Evolutionary conservation across 2,888 invertebrate species (phyloP), one percentile per base, ranked within the genome.

Genomic region (Pollenia amentaria): DNA sequence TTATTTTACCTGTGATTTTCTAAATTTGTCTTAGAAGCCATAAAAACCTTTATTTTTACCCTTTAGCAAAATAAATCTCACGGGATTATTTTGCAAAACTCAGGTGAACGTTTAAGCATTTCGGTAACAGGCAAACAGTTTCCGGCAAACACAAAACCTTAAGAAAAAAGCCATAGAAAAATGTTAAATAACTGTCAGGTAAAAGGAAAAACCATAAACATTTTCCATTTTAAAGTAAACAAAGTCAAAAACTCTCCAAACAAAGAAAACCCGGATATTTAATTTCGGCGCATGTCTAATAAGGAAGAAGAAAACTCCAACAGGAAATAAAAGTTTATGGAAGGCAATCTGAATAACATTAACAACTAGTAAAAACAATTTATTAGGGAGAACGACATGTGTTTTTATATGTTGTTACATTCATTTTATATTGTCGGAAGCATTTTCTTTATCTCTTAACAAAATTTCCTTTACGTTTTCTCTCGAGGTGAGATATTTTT

Each of bases 91-190:
- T 81, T 48, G 46, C n/a, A 73, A 64, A 73, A 44, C 81, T 62
- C 79, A 75, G 67, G 75, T 69, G 51, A 69, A 82, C 60, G 42
- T 60, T 60, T 16, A 69, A 60, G 69, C n/a, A 69, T 82, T 82
- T 69, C 60, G 11, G 14, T 51, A 82, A 60, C 53, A 72, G 72
- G 80, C 7, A 14, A 46, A 8, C 80, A 80, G 80, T 18, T 14
- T 11, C 14, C 38, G 18, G 14, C 29, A 44, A 38, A 18, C 29
- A 46, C 14, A 18, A 78, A 16, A 48, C 14, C 2, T 46, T 29
- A 29, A 29, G 29, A n/a, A n/a, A n/a, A n/a, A n/a, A n/a, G n/a
- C n/a, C n/a, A n/a, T n/a, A n/a, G n/a, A n/a, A n/a, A n/a, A 6
- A 11, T 51, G 21, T 12, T 10, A 4, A 14, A 42, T 8, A 77